Evolutionary conservation across 2,113 vertebrate genomes (phyloP).

Genomic region (Eulacestoma nigropectus): DNA sequence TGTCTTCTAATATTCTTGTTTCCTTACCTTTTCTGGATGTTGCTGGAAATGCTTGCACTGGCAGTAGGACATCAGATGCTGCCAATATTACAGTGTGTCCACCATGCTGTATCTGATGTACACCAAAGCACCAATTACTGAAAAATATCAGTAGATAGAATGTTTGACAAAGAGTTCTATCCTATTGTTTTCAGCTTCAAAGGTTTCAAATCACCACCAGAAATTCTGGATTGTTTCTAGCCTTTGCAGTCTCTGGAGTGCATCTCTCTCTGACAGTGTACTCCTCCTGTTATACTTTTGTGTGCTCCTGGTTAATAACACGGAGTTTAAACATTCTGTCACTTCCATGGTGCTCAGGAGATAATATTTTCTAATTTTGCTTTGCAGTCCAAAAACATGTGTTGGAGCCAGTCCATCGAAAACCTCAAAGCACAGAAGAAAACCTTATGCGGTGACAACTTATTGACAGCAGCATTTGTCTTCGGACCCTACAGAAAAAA

Average conservation of each 20-base stretch:
- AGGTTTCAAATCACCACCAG: not conserved
- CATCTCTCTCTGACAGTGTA: not conserved
- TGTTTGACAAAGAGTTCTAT: not conserved
- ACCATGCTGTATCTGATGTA: not conserved
- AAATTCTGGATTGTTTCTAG: not conserved
- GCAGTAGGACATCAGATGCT: not conserved
- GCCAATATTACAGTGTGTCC: not conserved
- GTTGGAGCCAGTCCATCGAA: constrained; percentile 71
- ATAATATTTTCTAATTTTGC: not conserved
- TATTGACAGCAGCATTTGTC: constrained; percentile 77
- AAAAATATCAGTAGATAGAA: not conserved
- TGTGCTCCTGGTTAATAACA: not conserved
- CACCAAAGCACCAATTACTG: not conserved
- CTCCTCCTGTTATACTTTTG: not conserved
- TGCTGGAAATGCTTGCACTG: not conserved
- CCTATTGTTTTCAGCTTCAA: not conserved
- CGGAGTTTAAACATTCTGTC: not conserved
- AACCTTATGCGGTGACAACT: constrained; percentile 73
- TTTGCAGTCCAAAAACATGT: constrained; percentile 77
- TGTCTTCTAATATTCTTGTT: not conserved
- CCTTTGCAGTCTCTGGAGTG: not conserved
- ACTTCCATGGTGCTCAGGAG: not conserved
- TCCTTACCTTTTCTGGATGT: not conserved
- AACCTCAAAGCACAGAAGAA: constrained; percentile 76
- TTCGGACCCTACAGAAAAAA: constrained; percentile 74